A percentile compares a stretch with the other conserved stretches of the same genome.
These are phyloP conservation scores for Druon quercuslanigerum DNA, from an alignment of 1,140 invertebrate genomes.

Conservation along the genomic window DNA sequence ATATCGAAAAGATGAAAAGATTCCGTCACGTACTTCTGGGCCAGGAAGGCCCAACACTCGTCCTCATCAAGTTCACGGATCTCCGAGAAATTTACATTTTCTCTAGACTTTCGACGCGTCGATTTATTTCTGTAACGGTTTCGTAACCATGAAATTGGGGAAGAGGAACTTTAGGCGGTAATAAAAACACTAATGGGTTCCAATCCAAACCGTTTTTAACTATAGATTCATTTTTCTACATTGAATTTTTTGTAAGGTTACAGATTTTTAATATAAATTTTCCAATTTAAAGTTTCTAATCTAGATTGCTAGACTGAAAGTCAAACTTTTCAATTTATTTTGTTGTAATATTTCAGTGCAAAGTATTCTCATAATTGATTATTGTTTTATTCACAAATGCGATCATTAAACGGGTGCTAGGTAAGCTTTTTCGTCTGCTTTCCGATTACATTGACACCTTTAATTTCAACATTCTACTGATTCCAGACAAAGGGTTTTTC, in stretches of 20 bases:
- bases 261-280: constrained; percentile 20
- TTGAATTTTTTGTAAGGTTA: background rate
- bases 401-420: too few species aligned
- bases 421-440: too few species aligned
- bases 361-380: too few species aligned
- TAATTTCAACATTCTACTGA: too few species aligned
- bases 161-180: constrained; percentile 16
- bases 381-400: too few species aligned
- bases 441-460: too few species aligned
- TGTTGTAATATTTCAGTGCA: too few species aligned
- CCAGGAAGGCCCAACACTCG: background rate
- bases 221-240: constrained; percentile 3
- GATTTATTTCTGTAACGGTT: constrained; percentile 24
- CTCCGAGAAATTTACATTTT: constrained; percentile 1
- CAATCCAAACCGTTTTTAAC: background rate
- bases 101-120: constrained; percentile 5
- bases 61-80: background rate
- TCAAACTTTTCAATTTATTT: too few species aligned
- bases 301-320: too few species aligned
- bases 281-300: too few species aligned
- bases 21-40: background rate
- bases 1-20: background rate
- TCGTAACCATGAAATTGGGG: constrained; percentile 7
- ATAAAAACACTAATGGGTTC: constrained; percentile 23
- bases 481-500: too few species aligned